phyloP scores from a whole-genome alignment of 2,888 invertebrate species.

The Drosophila phalerata region DNA sequence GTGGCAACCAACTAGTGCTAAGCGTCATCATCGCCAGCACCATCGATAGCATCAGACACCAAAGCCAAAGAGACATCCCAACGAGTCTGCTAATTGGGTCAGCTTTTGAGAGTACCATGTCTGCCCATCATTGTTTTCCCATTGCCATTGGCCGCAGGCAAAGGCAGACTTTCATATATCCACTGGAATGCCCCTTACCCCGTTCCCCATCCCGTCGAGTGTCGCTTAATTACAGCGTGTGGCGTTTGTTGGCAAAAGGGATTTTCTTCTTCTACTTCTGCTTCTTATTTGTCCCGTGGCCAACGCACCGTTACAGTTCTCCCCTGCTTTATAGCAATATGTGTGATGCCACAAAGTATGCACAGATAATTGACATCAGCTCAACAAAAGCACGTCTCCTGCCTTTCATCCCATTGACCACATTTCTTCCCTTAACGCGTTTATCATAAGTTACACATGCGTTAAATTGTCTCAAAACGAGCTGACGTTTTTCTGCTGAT shows the following conservation, averaged over 20 bases:
- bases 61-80: constrained; percentile 45
- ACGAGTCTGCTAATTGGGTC: constrained; percentile 70
- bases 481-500: neutral
- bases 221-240: constrained; percentile 77
- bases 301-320: constrained; percentile 46
- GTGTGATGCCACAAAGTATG: constrained; percentile 55
- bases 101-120: constrained; percentile 52
- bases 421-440: constrained; percentile 1
- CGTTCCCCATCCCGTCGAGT: constrained; percentile 57
- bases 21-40: constrained; percentile 52
- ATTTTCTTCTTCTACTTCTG: constrained; percentile 60
- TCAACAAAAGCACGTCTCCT: constrained; percentile 19
- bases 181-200: constrained; percentile 16
- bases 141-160: constrained; percentile 65
- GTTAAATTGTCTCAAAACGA: constrained; percentile 27
- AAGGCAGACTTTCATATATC: constrained; percentile 13
- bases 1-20: constrained; percentile 60
- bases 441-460: constrained; percentile 47
- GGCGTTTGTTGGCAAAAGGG: constrained; percentile 77
- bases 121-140: constrained; percentile 68
- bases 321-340: constrained; percentile 35
- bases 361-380: constrained; percentile 71
- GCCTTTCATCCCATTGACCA: neutral
- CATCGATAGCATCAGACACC: constrained; percentile 39
- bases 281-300: constrained; percentile 63